Evolutionary conservation across 2,888 invertebrate genomes (phyloP), one percentile per base, ranked within the genome.

Genomic region (Andrena praecox): DNA sequence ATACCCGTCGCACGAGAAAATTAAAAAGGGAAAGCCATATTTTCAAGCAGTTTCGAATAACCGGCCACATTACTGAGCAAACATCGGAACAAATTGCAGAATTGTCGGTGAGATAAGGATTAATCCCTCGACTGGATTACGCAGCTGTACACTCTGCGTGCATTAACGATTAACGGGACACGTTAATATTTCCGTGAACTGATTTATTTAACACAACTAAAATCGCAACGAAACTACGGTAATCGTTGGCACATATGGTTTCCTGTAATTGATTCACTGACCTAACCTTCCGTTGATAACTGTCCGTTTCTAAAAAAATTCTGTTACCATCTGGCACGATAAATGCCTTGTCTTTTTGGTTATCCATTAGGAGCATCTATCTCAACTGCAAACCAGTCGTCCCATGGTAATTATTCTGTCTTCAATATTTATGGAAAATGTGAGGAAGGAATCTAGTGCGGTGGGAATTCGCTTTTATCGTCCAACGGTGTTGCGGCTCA

Each of bases 251-350:
- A 27, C 70, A 67, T 72, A 62, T 62, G 75, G 42, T 69, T 60
- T 76, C 62, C 56, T 71, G 29, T 80, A 72, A 80, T 80, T 84
- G 69, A 69, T 77, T 77, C 31, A 78, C 78, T 79, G 74, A 69
- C 73, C 78, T 54, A 79, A 71, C 78, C 86, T 80, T 80, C 74
- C 72, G 59, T 67, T 77, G 76, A 77, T 82, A 81, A 84, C 8
- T 62, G 42, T 50, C 24, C n/a, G 62, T 54, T 54, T 71, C 29
- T 6, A 35, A 12, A 8, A 8, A 33, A 62, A 35, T 42, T 42
- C 20, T 1, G 3, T 4, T 7, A n/a, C 27, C 6, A 12, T 33
- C n/a, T 33, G 5, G 12, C 6, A 48, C 50, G n/a, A 12, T 10
- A 6, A 16, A 24, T 63, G 8, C 35, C n/a, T 20, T 29, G 6